phyloP scores from a whole-genome alignment of 2,888 invertebrate genomes.

The Caenorhabditis parvicauda region DNA sequence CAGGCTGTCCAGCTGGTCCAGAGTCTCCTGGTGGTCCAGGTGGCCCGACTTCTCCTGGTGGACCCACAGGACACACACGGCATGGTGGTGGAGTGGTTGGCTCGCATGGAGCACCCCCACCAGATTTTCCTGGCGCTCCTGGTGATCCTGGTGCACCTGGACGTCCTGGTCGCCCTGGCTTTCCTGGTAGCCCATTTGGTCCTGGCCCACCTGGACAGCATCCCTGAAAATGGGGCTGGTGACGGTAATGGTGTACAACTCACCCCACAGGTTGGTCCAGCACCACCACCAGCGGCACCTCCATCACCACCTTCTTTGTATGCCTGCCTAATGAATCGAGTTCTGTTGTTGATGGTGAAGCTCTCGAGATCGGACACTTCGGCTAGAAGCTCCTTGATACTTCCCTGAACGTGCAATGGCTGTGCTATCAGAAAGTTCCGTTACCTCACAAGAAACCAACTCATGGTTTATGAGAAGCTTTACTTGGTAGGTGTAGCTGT shows the following conservation, averaged over 20 bases:
- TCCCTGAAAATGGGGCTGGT: conserved; percentile 2
- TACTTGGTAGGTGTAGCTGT: conserved; percentile 25
- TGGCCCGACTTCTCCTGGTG: conserved; percentile 24
- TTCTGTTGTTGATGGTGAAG: conserved; percentile 19
- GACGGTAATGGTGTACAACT: background rate
- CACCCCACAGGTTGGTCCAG: conserved; percentile 5
- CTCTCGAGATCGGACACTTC: conserved; percentile 24
- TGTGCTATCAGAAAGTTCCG: too few relatives aligned
- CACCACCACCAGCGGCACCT: conserved; percentile 6
- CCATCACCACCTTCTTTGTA: conserved; percentile 18
- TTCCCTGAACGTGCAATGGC: too few relatives aligned
- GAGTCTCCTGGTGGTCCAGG: conserved; percentile 20
- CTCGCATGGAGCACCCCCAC: conserved; percentile 19
- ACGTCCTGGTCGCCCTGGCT: conserved; percentile 25
- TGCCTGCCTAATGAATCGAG: conserved; percentile 20
- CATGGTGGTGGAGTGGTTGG: conserved; percentile 31
- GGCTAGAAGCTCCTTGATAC: conserved; percentile 17
- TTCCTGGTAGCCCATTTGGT: conserved; percentile 26
- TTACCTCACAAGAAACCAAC: conserved; percentile 25
- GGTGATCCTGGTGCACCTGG: conserved; percentile 32
- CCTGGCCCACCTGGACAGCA: conserved; percentile 30
- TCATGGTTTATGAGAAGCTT: conserved; percentile 14
- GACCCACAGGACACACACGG: conserved; percentile 23
- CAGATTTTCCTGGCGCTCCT: conserved; percentile 24
- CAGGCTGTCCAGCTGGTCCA: conserved; percentile 27